Evolutionary conservation across 2,113 vertebrate genomes (phyloP), one percentile per base, ranked within the genome.

Genomic region (Heterotilapia buettikoferi): DNA sequence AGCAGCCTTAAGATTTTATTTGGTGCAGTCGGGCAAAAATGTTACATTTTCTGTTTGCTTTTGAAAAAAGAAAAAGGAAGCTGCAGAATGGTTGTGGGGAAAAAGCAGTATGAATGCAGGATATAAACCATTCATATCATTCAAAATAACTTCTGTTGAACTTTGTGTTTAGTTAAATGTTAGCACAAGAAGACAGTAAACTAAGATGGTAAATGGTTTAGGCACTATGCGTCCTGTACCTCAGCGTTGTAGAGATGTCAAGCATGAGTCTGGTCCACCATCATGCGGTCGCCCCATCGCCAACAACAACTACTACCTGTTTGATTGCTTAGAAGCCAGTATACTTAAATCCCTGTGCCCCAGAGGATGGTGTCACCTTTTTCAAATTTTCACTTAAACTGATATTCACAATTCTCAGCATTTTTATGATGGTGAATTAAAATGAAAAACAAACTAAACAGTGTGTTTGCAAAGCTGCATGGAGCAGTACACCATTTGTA

Each of bases 251-350:
- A 29, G 9, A 50, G 26, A 50, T 76, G 68, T 26, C 38, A 76
- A 0, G 6, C 14, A 7, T 50, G 1, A 76, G 71, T 31, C 71
- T 47, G 0, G 43, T 76, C 68, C 68, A 26, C 13, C 21, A 45
- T 24, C 21, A 45, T 73, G 3, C 1, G 26, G 43, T 78, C 16
- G 3, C 9, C 45, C 6, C 9, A 78, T 19, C 26, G 9, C 2
- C 24, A 76, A 47, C 24, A 29, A 29, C 43, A 1, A 2, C 33
- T 14, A 9, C n/a, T 43, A 10, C 57, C 14, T 6, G 29, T 61
- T 33, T 61, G 57, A 33, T 61, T 18, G 29, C 57, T 61, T 31
- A 10, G 8, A 18, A 18, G 14, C 8, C 9, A 5, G 29, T 10
- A 9, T 61, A 18, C 29, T 18, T 33, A 18, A 31, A 61, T 33